Evolutionary conservation across 2,888 invertebrate genomes (phyloP).

Genomic region (Amphipoea oculea): DNA sequence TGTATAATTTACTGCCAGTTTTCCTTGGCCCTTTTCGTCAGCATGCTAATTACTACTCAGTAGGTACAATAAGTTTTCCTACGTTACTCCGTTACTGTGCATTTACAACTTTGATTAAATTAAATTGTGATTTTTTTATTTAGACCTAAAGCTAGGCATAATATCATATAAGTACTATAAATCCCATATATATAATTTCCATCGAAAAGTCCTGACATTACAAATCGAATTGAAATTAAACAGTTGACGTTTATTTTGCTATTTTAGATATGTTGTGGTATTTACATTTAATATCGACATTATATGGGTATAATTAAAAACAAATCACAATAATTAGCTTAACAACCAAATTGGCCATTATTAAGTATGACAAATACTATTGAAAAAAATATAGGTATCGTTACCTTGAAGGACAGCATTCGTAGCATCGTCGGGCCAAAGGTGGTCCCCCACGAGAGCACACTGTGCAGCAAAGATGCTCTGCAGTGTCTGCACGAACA

Average conservation of each 20-base stretch:
- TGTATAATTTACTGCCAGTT: slow-evolving; percentile 2
- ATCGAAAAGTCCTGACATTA: background rate
- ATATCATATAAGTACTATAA: background rate
- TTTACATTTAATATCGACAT: background rate
- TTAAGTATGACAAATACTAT: background rate
- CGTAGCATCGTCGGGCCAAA: slow-evolving; percentile 89
- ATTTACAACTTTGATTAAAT: background rate
- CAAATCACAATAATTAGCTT: slow-evolving; percentile 6
- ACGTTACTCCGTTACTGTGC: background rate
- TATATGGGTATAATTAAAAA: slow-evolving; percentile 21
- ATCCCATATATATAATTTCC: background rate
- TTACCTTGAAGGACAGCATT: slow-evolving; percentile 76
- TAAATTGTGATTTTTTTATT: background rate
- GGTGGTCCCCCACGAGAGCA: slow-evolving; percentile 72
- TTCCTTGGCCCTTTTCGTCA: slow-evolving; percentile 1
- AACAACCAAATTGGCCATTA: background rate
- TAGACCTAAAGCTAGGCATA: background rate
- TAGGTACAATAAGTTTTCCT: background rate
- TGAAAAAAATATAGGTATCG: background rate
- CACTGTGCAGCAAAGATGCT: slow-evolving; percentile 91
- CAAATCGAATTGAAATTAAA: background rate
- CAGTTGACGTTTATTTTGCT: background rate
- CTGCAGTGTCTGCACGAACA: slow-evolving; percentile 91
- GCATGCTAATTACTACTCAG: background rate
- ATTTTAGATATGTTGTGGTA: background rate